phyloP scores from a whole-genome alignment of 1,140 invertebrate genomes.

The Pemphigus obesinymphae region DNA sequence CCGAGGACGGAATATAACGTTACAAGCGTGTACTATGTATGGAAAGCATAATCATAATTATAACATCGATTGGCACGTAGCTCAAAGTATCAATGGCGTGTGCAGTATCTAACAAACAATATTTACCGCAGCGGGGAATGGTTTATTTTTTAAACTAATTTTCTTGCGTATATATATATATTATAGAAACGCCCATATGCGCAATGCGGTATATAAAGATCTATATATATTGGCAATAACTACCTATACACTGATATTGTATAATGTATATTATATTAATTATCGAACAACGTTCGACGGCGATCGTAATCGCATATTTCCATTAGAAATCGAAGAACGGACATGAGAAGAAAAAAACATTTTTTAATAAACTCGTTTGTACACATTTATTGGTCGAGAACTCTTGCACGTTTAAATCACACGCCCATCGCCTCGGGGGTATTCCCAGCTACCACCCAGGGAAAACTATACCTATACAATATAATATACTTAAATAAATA shows the following conservation, averaged over 20 bases:
- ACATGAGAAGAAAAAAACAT: not conserved
- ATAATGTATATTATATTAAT: too few relatives aligned
- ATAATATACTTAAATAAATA: too few relatives aligned
- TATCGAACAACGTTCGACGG: not conserved
- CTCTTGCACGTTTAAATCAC: not conserved
- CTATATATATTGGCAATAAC: not conserved
- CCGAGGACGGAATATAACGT: too few relatives aligned
- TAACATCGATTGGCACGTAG: too few relatives aligned
- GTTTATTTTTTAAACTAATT: not conserved
- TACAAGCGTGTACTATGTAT: too few relatives aligned
- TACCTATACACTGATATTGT: too few relatives aligned
- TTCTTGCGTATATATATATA: not conserved
- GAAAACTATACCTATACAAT: too few relatives aligned
- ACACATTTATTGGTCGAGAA: not conserved
- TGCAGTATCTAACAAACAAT: not conserved
- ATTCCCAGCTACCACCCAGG: not conserved
- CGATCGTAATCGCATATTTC: too few relatives aligned
- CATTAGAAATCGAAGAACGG: not conserved
- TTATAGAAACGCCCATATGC: not conserved
- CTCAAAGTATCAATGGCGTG: not conserved
- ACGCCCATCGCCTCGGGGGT: slow-evolving; percentile 1
- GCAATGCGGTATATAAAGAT: not conserved
- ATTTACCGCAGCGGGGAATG: not conserved
- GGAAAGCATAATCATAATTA: too few relatives aligned
- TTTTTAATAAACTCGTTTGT: not conserved